Percentiles rank a stretch among this genome's conserved stretches.
phyloP scores from a whole-genome alignment of 2,888 invertebrate genomes.

The Eristalinus sepulchralis region DNA sequence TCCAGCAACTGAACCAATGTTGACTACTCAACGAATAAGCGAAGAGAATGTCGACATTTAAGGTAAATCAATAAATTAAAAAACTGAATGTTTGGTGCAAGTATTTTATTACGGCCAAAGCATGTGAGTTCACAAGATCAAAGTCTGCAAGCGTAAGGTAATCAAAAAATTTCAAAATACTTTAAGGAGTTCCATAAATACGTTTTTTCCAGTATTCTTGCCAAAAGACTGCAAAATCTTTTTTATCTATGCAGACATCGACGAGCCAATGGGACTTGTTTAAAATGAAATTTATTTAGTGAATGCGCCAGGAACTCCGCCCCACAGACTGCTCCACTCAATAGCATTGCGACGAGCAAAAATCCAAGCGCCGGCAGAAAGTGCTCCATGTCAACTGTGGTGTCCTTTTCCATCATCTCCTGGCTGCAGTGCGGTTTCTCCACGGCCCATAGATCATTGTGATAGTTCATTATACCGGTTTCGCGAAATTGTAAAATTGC shows the following conservation, averaged over 20 bases:
- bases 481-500: conserved; percentile 74
- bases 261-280: neutral
- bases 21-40: too few relatives aligned
- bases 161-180: too few relatives aligned
- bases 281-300: neutral
- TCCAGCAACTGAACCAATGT: too few relatives aligned
- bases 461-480: conserved; percentile 74
- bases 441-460: conserved; percentile 75
- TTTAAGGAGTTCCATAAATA: too few relatives aligned
- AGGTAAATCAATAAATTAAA: too few relatives aligned
- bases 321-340: conserved; percentile 61
- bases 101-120: too few relatives aligned
- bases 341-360: conserved; percentile 74
- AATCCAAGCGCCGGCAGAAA: conserved; percentile 77
- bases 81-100: too few relatives aligned
- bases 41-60: too few relatives aligned
- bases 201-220: too few relatives aligned
- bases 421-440: conserved; percentile 75
- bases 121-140: too few relatives aligned
- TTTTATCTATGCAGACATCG: neutral
- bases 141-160: too few relatives aligned
- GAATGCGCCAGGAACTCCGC: conserved; percentile 36
- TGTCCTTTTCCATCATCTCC: conserved; percentile 72
- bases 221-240: too few relatives aligned
- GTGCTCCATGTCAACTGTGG: conserved; percentile 77